Conservation (phyloP, 1,140 invertebrate species). For the Lordiphosa stackelbergi region DNA sequence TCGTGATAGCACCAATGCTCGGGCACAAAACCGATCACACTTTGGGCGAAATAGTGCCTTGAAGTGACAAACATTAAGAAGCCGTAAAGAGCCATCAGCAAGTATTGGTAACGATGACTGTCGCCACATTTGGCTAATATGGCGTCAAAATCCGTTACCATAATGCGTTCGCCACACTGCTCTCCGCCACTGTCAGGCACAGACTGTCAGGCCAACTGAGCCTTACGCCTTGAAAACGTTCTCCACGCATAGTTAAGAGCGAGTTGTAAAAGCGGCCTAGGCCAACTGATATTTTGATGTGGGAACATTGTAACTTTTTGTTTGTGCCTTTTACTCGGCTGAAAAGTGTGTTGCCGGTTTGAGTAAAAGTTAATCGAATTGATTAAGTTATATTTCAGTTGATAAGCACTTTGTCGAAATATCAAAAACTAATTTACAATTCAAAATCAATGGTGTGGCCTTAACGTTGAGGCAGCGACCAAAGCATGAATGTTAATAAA, state of each 20-base stretch:
- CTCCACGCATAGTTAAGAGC: slow-evolving; percentile 46
- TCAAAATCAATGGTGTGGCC: slow-evolving; percentile 1
- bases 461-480: background rate
- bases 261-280: slow-evolving; percentile 28
- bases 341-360: slow-evolving; percentile 29
- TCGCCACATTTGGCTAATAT: slow-evolving; percentile 81
- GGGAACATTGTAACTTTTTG: slow-evolving; percentile 29
- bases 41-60: slow-evolving; percentile 79
- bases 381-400: slow-evolving; percentile 37
- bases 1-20: slow-evolving; percentile 76
- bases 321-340: slow-evolving; percentile 17
- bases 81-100: slow-evolving; percentile 79
- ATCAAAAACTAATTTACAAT: slow-evolving; percentile 8
- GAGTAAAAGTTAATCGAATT: slow-evolving; percentile 31
- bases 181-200: slow-evolving; percentile 57
- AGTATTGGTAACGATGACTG: slow-evolving; percentile 80
- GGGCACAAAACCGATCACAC: slow-evolving; percentile 78
- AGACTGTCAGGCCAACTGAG: slow-evolving; percentile 46
- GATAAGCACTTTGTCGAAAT: slow-evolving; percentile 22
- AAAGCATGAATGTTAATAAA: background rate
- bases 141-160: slow-evolving; percentile 77
- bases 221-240: slow-evolving; percentile 7
- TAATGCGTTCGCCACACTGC: slow-evolving; percentile 32
- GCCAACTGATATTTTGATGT: slow-evolving; percentile 46
- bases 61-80: slow-evolving; percentile 78